Evolutionary conservation across 2,113 vertebrate species (phyloP), one percentile per base, ranked within the genome.

Genomic region (Albula goreensis): DNA sequence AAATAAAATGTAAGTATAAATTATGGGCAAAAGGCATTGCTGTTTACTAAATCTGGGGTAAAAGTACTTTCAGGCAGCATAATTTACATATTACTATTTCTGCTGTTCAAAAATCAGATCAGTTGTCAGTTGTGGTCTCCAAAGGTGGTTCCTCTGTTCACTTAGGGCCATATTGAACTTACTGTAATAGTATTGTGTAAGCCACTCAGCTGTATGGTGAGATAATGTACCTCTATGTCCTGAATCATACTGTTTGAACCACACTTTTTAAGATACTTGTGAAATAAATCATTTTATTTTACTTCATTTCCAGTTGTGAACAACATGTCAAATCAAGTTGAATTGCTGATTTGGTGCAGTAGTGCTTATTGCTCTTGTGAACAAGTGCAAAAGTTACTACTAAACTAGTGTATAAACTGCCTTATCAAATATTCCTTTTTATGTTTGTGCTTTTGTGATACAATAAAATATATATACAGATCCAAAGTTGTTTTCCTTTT

Each of bases 341-440:
- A 63, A 70, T n/a, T n/a, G 57, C 7, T 19, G 82, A 41, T 70
- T 49, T 51, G 48, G 15, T 92, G 90, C 89, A 93, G 91, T 88
- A 88, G 88, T 13, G n/a, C 51, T 83, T 81, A 85, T 91, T 85
- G 85, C 89, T 89, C 85, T 89, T 86, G 79, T 83, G 63, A 88
- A 63, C 56, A 70, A 89, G 52, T 79, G 82, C 31, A 78, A 89
- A 88, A 90, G 86, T 88, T 86, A 25, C 50, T 87, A 92, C 90
- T 89, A 90, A 90, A 92, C 91, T 91, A 90, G 91, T 93, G 90
- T 90, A 91, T 89, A 91, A 91, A 93, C 90, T 95, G 95, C 94
- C 95, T 95, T 96, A 95, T 88, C 88, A 89, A 5, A 91, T 92
- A 91, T 88, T 92, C 87, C 87, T 92, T 95, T 94, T 93, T 94